Evolutionary conservation across 2,113 vertebrate genomes (phyloP).

Genomic region (Dryoscopus gambensis): DNA sequence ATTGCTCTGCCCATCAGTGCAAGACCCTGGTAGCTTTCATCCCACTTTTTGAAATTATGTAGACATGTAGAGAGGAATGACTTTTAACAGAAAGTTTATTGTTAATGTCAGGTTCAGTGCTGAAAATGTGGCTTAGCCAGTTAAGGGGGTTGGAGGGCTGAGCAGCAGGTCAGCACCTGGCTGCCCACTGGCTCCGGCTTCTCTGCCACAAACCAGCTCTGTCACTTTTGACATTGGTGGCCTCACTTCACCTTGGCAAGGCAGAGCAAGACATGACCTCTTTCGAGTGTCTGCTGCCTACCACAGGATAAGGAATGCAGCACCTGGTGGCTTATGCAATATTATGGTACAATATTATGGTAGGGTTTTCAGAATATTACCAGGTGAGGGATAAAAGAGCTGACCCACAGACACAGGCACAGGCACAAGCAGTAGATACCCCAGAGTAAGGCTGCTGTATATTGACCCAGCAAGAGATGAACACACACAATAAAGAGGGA

Average conservation of each 20-base stretch:
- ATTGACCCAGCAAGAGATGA: background rate
- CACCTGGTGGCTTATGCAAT: background rate
- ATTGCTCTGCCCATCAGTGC: background rate
- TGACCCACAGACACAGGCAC: background rate
- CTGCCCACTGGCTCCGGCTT: rapidly evolving
- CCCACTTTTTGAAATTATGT: background rate
- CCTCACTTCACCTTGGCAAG: background rate
- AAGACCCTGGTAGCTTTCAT: background rate
- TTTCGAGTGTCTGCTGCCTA: background rate
- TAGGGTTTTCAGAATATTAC: too few relatives aligned
- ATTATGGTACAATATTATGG: too few relatives aligned
- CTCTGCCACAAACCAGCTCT: background rate
- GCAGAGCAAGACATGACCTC: background rate
- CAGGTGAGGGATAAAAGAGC: background rate
- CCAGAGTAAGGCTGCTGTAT: background rate
- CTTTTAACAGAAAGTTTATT: background rate
- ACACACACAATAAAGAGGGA: background rate
- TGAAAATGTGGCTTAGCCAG: background rate
- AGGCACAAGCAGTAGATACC: background rate
- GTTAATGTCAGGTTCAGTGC: background rate
- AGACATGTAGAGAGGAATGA: background rate
- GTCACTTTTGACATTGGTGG: background rate
- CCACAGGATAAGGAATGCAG: background rate
- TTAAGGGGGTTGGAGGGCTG: background rate
- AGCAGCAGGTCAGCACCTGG: background rate